Base-by-base conservation (phyloP, 2,113 vertebrate genomes). In the Perccottus glenii region DNA sequence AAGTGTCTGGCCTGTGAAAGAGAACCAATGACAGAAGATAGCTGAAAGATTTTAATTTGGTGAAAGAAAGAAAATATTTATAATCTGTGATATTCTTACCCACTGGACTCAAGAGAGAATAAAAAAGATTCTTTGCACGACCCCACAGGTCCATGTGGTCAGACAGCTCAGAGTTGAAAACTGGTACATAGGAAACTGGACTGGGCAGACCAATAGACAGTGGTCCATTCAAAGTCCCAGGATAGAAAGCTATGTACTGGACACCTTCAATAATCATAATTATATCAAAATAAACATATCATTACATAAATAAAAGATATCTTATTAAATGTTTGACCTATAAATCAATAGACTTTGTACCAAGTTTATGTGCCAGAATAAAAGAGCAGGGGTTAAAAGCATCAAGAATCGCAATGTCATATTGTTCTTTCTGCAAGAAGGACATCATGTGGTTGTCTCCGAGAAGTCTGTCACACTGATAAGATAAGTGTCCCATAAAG, bases 361-460 rank as follows among this genome's bases (percentile, higher is more conserved):
- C 84, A 47, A 86, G 84, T 84, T 72, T 89, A 60, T 86, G 87
- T 42, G 69, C 75, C 60, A 87, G 36, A 65, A 91, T 82, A 49
- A 88, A 89, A 61, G 87, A 84, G 49, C 92, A 94, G 51, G 78
- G 82, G 49, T 91, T 91, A 57, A 93, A 92, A n/a, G 50, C 15
- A 16, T 90, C 87, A 5, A 85, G 33, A 15, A 89, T 43, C 1
- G 70, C 50, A 36, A 92, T 46, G 61, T 87, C 82, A 15, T 80
- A 90, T 0, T 51, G 75, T 49, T 92, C 84, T 5, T 63, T 16
- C 64, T 76, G 89, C 33, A 92, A 82, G 42, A 59, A 91, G 2
- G 11, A 57, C 11, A 92, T 46, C 6, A 84, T 77, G 11, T 87
- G 65, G 7, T 27, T 60, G 64, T 90, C 82, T 33, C 63, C 78